phyloP scores from a whole-genome alignment of 1,140 invertebrate genomes.

The Oryctes rhinoceros region DNA sequence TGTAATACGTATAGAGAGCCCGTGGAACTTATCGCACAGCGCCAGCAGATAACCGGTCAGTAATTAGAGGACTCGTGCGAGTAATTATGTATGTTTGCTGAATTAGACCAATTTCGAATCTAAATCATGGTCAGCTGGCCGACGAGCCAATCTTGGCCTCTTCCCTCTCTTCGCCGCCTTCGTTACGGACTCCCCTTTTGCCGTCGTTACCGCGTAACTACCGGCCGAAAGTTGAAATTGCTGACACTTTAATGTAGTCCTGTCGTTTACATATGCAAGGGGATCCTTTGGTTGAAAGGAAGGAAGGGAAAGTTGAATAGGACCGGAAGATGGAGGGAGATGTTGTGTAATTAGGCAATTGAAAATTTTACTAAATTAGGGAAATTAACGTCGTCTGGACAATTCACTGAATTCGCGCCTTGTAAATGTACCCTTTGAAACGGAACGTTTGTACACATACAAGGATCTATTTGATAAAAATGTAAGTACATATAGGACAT shows the following conservation, averaged over 20 bases:
- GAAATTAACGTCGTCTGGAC: too few relatives aligned
- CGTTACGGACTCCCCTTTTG: not conserved
- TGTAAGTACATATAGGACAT: too few relatives aligned
- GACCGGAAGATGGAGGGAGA: not conserved
- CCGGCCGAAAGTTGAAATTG: conserved; percentile 20
- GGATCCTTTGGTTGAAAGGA: not conserved
- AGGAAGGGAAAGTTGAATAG: not conserved
- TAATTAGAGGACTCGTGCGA: conserved; percentile 1
- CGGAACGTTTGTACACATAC: too few relatives aligned
- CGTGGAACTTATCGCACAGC: not conserved
- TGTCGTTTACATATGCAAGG: conserved; percentile 7
- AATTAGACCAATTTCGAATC: conserved; percentile 28
- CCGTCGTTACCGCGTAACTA: not conserved
- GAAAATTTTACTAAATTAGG: not conserved
- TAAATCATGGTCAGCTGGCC: conserved; percentile 17
- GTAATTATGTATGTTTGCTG: conserved; percentile 18
- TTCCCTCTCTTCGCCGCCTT: not conserved
- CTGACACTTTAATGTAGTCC: conserved; percentile 32
- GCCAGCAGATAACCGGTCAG: not conserved
- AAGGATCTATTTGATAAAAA: too few relatives aligned
- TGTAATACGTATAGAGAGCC: too few relatives aligned
- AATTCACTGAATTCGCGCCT: too few relatives aligned
- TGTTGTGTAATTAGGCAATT: not conserved
- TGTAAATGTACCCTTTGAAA: too few relatives aligned
- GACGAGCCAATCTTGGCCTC: conserved; percentile 5